Evolutionary conservation across 2,113 vertebrate genomes (phyloP).

Genomic region (Dipodomys ordii): DNA sequence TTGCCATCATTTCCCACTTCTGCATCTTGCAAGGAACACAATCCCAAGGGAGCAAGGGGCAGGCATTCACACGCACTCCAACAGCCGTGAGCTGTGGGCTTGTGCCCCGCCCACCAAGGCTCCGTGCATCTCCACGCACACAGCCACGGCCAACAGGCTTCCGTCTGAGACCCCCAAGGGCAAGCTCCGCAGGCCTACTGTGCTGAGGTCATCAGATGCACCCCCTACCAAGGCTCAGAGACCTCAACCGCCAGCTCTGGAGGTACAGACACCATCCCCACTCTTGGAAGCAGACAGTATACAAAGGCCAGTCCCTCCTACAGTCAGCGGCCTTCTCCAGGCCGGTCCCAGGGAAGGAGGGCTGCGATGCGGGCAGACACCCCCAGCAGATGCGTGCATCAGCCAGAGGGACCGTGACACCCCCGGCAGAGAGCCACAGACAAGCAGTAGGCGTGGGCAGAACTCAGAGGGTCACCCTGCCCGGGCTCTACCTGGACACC

Average conservation of each 20-base stretch:
- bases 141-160: no score
- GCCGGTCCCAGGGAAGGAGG: neutral
- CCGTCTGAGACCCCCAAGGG: neutral
- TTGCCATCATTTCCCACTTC: neutral
- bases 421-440: neutral
- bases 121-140: neutral
- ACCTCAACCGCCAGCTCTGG: no score
- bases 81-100: neutral
- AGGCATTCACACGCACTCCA: no score
- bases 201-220: neutral
- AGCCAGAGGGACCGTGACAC: neutral
- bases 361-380: neutral
- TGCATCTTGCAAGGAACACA: no score
- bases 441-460: no score
- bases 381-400: neutral
- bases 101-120: neutral
- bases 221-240: no score
- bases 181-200: no score
- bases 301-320: no score
- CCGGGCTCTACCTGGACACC: no score
- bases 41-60: no score
- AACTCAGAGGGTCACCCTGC: neutral
- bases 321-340: neutral
- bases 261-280: neutral
- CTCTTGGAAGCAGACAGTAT: no score